phyloP scores from a whole-genome alignment of 1,140 invertebrate genomes.

The Papilio glaucus region DNA sequence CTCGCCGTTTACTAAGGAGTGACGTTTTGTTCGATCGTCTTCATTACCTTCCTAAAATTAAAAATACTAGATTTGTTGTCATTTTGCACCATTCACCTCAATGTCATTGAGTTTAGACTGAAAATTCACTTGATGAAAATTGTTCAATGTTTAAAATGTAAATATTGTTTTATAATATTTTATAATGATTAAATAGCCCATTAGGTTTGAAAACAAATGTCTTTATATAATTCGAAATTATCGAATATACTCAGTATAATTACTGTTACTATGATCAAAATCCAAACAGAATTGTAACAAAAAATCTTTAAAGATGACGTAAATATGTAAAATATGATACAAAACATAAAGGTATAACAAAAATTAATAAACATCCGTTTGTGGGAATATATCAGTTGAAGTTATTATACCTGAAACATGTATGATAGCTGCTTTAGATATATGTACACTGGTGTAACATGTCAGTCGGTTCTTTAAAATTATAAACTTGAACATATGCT shows the following conservation, averaged over 20 bases:
- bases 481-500: conserved; percentile 32
- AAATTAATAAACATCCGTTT: conserved; percentile 62
- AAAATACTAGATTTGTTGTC: conserved; percentile 48
- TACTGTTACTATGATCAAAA: neutral
- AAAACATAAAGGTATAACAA: conserved; percentile 49
- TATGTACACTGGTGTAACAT: conserved; percentile 29
- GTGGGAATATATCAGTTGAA: conserved; percentile 77
- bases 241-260: neutral
- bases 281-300: neutral
- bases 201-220: neutral
- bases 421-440: conserved; percentile 33
- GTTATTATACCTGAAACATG: conserved; percentile 35
- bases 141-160: neutral
- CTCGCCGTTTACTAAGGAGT: conserved; percentile 72
- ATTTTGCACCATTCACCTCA: conserved; percentile 31
- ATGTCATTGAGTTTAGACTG: neutral
- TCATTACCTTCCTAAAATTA: conserved; percentile 72
- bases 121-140: neutral
- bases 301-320: neutral
- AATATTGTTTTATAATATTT: neutral
- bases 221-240: neutral
- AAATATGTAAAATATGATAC: conserved; percentile 47
- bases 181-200: neutral
- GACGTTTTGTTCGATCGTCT: conserved; percentile 71
- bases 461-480: conserved; percentile 23